Evolutionary conservation across 2,797 vertebrate genomes (phyloP), one percentile per base, ranked within the genome.

Genomic region (Mionectes olivaceus): DNA sequence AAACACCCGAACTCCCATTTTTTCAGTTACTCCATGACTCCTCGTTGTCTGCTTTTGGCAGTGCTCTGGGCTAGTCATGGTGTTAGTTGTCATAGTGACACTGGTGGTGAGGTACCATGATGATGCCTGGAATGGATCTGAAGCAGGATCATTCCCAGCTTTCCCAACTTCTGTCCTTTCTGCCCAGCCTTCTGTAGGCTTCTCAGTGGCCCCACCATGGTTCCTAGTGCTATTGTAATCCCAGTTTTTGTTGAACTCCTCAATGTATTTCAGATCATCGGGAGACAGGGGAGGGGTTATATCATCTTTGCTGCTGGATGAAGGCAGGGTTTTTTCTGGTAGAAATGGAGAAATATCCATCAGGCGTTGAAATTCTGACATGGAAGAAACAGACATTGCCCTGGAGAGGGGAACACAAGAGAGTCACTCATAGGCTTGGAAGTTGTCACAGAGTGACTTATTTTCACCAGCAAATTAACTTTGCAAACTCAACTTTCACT

Each of bases 271-370:
- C 94, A 99, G 98, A 97, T 99, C 99, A 44, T 99, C 99, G 2
- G 99, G 99, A 37, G 99, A 99, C 68, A 99, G 97, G 22, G 99
- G 99, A 4, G 99, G 99, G 6, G 99, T 99, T 82, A 98, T 75
- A 17, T 99, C 99, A 0, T 99, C 99, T 61, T 97, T 98, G 91
- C 94, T 98, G 30, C 91, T 96, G 79, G 98, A 97, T 9, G 96
- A 97, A 12, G 97, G 97, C 65, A 98, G 98, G 87, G 96, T 98
- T 96, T 99, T 99, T 96, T 99, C 99, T 5, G 99, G 99, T 86
- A 99, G 98, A 97, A 99, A 99, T 3, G 99, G 99, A 79, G 99
- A 99, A 95, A 99, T 99, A 93, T 99, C 99, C 99, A 99, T 99
- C 92, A 99, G 94, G 63, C 99, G 98, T 95, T 99, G 99, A 98